These are phyloP conservation scores for Thamnaconus septentrionalis DNA, from an alignment of 2,113 vertebrate species.

Conservation along the genomic window DNA sequence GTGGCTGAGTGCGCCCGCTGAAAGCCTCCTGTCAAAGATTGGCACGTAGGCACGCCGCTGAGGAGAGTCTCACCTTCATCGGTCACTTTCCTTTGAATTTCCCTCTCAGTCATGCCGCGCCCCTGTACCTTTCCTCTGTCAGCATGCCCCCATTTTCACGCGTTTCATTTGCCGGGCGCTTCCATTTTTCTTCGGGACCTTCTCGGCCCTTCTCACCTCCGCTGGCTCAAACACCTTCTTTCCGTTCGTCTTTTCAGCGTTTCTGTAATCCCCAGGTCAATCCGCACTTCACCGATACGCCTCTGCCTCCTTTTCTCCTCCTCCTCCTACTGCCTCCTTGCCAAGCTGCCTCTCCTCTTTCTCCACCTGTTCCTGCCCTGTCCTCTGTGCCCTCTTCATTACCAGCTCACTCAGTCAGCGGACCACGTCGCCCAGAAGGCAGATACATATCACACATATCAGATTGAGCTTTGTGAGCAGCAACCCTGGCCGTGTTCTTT, in stretches of 20 bases:
- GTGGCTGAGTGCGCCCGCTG: slow-evolving; percentile 52
- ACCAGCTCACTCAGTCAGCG: slow-evolving; percentile 32
- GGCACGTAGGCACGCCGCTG: slow-evolving; percentile 11
- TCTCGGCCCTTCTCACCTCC: slow-evolving; percentile 3
- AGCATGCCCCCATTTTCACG: background rate
- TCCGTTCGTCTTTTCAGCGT: slow-evolving; percentile 1
- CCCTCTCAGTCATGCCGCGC: background rate
- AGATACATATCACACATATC: slow-evolving; percentile 47
- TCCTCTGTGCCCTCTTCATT: slow-evolving; percentile 35
- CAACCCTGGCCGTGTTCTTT: too few relatives aligned
- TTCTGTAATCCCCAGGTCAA: slow-evolving; percentile 14
- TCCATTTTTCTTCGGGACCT: background rate
- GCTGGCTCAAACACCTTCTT: background rate
- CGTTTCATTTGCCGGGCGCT: too few relatives aligned
- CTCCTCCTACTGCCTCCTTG: too few relatives aligned
- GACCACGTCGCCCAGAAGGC: slow-evolving; percentile 30
- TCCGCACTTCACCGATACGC: slow-evolving; percentile 16
- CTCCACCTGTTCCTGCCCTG: slow-evolving; percentile 20
- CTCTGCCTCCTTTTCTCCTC: too few relatives aligned
- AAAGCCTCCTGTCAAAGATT: slow-evolving; percentile 58
- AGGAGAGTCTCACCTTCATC: slow-evolving; percentile 35
- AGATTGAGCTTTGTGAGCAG: slow-evolving; percentile 4
- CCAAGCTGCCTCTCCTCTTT: background rate
- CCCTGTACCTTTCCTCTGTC: background rate
- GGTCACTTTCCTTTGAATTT: slow-evolving; percentile 10